These are phyloP conservation scores for Ptychobarbus kaznakovi DNA, from an alignment of 2,797 vertebrate species.

Conservation along the genomic window DNA sequence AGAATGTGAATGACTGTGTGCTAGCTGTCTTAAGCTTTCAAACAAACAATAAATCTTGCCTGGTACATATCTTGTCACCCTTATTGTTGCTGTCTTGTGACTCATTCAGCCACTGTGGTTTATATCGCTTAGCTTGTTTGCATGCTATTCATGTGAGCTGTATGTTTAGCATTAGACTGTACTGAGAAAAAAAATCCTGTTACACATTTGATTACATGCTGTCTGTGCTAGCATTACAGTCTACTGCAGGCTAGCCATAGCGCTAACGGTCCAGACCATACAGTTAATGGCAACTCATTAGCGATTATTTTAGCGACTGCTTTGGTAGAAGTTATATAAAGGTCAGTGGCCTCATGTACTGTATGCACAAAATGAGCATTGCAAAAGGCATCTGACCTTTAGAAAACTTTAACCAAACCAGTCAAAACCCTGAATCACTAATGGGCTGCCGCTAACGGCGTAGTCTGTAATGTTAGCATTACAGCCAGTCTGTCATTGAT, in stretches of 20 bases:
- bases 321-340: conserved; percentile 20
- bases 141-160: conserved; percentile 21
- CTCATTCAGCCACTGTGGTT: conserved; percentile 10
- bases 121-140: conserved; percentile 18
- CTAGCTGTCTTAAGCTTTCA: conserved; percentile 9
- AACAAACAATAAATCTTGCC: conserved; percentile 1
- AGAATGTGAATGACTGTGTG: conserved; percentile 22
- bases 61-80: background rate
- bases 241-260: background rate
- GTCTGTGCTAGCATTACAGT: conserved; percentile 5
- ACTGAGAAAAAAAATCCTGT: background rate
- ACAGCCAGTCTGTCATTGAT: conserved; percentile 10
- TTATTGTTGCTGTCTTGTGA: background rate
- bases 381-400: conserved; percentile 24
- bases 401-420: conserved; percentile 2
- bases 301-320: background rate
- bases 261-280: background rate
- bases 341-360: background rate
- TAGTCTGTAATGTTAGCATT: conserved; percentile 24
- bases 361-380: conserved; percentile 7
- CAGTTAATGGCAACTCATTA: conserved; percentile 30
- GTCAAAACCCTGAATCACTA: conserved; percentile 7
- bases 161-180: background rate
- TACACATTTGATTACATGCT: conserved; percentile 16
- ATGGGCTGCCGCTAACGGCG: background rate